Evolutionary conservation across 2,888 invertebrate species (phyloP).

Genomic region (Himalopsyche anomala): DNA sequence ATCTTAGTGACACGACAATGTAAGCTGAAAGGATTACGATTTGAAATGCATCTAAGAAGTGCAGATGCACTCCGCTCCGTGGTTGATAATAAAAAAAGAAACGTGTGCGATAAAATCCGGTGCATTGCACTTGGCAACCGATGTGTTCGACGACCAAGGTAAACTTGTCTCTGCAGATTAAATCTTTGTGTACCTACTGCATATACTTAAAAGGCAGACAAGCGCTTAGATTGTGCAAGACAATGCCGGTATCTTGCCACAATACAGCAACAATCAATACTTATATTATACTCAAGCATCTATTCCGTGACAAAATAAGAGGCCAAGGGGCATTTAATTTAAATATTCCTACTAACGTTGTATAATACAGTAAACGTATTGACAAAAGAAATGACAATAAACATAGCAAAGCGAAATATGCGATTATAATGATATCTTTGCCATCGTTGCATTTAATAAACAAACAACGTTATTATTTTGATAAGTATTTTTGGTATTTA

Average conservation of each 20-base stretch:
- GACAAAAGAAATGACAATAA: too few relatives aligned
- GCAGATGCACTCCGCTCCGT: not conserved
- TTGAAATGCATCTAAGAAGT: not conserved
- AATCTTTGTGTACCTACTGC: not conserved
- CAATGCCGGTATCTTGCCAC: not conserved
- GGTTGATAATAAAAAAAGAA: not conserved
- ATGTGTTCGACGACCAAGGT: not conserved
- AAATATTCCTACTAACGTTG: too few relatives aligned
- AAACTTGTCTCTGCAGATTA: not conserved
- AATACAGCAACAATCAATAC: not conserved
- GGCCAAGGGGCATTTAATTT: not conserved
- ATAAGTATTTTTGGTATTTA: too few relatives aligned
- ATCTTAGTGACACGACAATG: not conserved
- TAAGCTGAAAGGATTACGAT: not conserved
- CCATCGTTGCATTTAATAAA: too few relatives aligned
- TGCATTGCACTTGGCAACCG: conserved; percentile 18
- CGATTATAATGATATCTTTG: too few relatives aligned
- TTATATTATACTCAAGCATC: not conserved
- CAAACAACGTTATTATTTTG: too few relatives aligned
- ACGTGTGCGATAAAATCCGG: not conserved
- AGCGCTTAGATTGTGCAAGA: not conserved
- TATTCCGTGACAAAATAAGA: not conserved
- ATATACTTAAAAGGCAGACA: not conserved
- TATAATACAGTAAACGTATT: too few relatives aligned
- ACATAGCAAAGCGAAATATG: too few relatives aligned